Evolutionary conservation across 2,113 vertebrate genomes (phyloP), one percentile per base, ranked within the genome.

Genomic region (Aspiorhynchus laticeps): DNA sequence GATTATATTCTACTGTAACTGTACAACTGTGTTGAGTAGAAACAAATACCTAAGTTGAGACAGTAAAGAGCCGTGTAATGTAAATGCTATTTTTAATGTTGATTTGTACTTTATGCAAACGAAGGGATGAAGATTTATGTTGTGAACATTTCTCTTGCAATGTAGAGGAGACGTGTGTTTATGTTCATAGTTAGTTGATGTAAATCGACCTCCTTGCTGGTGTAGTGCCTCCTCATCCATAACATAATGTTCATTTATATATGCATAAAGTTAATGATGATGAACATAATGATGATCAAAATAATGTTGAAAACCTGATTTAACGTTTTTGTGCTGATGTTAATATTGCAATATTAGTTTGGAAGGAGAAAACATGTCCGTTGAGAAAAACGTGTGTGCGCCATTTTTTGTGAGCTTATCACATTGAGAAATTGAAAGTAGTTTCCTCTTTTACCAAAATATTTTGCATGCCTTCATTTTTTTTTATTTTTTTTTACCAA

Each of bases 1-100:
- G 93, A 94, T 93, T 92, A 95, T 95, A 94, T 95, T 96, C 93
- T 96, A 88, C 96, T 93, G 96, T 98, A 97, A 96, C 94, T 96
- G 96, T 98, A 96, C 93, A 95, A 95, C 95, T 95, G 96, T 97
- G 95, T 95, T 93, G 92, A 93, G 93, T 94, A 95, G 92, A 93
- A 92, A 92, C 92, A 86, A 89, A 94, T 89, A 33, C 91, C 90
- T 93, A 93, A 51, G 92, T 93, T 93, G 92, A 94, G 92, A 90
- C 93, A 93, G 93, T 94, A 91, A 94, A 89, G 65, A 93, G 91
- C 92, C 88, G 91, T 95, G 93, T 94, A 94, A 91, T 94, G 93
- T 95, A 94, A 94, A 95, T 94, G 93, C 92, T 93, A 94, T 94
- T 82, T 88, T 59, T 41, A 12, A 93, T 94, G 93, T 94, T 92